These are phyloP conservation scores for Zaprionus nigranus DNA, from an alignment of 1,140 invertebrate species.

Conservation along the genomic window DNA sequence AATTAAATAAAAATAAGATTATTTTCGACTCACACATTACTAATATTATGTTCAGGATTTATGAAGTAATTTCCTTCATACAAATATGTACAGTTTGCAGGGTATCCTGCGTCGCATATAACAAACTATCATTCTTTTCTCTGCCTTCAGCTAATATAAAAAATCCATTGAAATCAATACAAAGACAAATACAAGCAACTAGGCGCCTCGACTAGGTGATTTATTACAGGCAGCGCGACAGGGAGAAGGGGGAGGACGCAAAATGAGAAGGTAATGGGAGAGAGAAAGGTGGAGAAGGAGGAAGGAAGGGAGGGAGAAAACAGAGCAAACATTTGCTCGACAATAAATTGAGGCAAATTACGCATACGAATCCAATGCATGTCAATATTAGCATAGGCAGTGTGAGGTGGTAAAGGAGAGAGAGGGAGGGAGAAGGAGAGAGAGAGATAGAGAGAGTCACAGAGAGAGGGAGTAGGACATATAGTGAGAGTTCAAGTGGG, in stretches of 20 bases:
- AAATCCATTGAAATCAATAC: constrained; percentile 64
- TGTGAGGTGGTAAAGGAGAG: background rate
- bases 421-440: no score
- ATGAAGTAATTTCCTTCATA: no score
- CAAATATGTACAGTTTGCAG: background rate
- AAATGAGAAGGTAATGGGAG: background rate
- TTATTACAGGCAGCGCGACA: constrained; percentile 46
- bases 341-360: constrained; percentile 72
- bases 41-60: no score
- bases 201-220: constrained; percentile 58
- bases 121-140: background rate
- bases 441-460: background rate
- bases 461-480: background rate
- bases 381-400: constrained; percentile 72
- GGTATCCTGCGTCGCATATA: background rate
- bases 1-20: no score
- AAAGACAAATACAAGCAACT: constrained; percentile 48
- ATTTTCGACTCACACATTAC: no score
- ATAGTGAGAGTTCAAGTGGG: constrained; percentile 6
- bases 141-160: background rate
- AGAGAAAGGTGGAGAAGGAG: background rate
- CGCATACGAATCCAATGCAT: constrained; percentile 58
- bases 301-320: background rate
- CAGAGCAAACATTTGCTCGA: constrained; percentile 54
- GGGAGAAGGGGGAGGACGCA: background rate